These are phyloP conservation scores for Eulemur albifrons DNA, from an alignment of 2,797 vertebrate genomes.

Conservation along the genomic window DNA sequence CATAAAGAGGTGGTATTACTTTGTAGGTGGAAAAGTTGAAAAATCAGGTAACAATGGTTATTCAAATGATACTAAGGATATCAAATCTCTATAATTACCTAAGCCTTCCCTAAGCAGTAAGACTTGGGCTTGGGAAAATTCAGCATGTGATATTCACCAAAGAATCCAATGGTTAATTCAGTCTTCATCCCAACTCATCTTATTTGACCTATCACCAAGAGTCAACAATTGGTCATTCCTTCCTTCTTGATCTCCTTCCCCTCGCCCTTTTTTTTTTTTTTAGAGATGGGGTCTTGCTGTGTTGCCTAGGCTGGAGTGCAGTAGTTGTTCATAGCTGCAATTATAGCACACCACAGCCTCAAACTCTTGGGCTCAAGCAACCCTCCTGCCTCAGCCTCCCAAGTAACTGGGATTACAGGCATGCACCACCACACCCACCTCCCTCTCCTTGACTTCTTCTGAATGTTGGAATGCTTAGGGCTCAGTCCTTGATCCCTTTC, in stretches of 20 bases:
- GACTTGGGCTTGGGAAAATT: background rate
- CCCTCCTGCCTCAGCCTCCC: background rate
- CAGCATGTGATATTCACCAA: background rate
- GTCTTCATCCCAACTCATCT: background rate
- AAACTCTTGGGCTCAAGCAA: background rate
- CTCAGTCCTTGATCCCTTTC: background rate
- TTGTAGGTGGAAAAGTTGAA: background rate
- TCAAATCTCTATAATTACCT: background rate
- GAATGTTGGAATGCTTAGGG: background rate
- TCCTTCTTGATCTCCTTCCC: background rate
- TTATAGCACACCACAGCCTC: background rate
- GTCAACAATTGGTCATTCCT: background rate
- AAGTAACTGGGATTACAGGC: background rate
- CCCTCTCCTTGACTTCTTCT: background rate
- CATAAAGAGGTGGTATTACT: background rate
- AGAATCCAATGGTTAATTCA: background rate
- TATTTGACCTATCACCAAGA: background rate
- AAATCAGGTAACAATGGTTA: background rate
- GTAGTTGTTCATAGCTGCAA: background rate
- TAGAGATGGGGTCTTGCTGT: background rate
- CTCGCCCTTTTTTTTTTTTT: background rate
- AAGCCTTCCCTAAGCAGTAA: background rate
- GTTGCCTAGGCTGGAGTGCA: background rate
- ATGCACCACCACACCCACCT: background rate
- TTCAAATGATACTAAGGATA: background rate